Conservation (phyloP, 2,113 vertebrate species). For the Ptychochromis oligacanthus region DNA sequence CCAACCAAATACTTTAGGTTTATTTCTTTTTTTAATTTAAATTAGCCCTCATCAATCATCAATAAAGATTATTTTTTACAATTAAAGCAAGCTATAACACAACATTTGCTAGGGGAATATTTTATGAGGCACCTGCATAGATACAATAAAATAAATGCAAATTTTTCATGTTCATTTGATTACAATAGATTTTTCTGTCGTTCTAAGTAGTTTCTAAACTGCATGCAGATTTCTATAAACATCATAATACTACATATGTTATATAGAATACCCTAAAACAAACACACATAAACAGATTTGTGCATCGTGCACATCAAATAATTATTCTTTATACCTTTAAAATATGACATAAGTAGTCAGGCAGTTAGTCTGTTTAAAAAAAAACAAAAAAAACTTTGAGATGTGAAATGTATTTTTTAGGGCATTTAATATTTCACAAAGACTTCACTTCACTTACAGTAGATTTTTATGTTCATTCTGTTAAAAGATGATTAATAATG, state of each 20-base stretch:
- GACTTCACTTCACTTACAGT: neutral
- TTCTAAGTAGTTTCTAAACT: neutral
- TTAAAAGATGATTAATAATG: accelerated
- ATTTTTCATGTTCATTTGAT: neutral
- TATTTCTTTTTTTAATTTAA: no score
- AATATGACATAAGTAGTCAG: neutral
- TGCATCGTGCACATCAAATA: no score
- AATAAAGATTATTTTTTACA: neutral
- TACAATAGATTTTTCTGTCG: neutral
- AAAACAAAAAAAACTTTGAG: neutral
- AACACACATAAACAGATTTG: neutral
- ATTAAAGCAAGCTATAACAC: neutral
- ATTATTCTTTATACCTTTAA: neutral
- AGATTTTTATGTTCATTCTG: neutral
- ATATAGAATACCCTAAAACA: neutral
- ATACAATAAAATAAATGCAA: neutral
- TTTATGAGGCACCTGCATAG: neutral
- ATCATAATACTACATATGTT: neutral
- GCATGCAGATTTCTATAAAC: neutral
- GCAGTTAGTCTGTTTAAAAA: neutral
- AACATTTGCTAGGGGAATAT: neutral
- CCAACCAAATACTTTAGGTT: neutral
- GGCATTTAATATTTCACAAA: neutral
- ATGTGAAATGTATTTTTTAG: neutral
- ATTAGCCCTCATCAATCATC: neutral